Evolutionary conservation across 2,888 invertebrate genomes (phyloP).

Genomic region (Lydus trimaculatus): DNA sequence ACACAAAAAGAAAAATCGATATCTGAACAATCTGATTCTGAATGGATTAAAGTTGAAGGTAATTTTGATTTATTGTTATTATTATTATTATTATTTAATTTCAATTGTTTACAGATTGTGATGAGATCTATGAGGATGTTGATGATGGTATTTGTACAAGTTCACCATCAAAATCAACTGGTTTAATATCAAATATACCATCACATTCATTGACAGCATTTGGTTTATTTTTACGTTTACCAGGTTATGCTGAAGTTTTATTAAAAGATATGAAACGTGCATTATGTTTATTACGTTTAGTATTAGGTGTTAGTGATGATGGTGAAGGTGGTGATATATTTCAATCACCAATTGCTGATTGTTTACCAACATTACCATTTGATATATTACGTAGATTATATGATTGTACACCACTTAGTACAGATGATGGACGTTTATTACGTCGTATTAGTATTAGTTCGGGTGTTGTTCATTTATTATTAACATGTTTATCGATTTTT

Average conservation of each 20-base stretch:
- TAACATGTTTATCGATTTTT: conserved; percentile 88
- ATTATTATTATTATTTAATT: too few species aligned
- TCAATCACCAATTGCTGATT: conserved; percentile 71
- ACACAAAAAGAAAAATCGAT: conserved; percentile 67
- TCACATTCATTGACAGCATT: conserved; percentile 92
- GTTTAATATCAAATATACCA: conserved; percentile 73
- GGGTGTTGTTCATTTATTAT: conserved; percentile 84
- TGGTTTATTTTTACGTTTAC: conserved; percentile 85
- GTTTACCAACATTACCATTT: conserved; percentile 79
- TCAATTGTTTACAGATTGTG: conserved; percentile 59
- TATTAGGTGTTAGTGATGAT: conserved; percentile 90
- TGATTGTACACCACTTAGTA: conserved; percentile 76
- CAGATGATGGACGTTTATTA: conserved; percentile 78
- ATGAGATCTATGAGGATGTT: conserved; percentile 69
- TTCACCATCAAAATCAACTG: conserved; percentile 62
- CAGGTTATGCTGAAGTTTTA: conserved; percentile 90
- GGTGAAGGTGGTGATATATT: conserved; percentile 84
- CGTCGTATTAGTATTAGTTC: conserved; percentile 81
- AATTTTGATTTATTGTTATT: too few species aligned
- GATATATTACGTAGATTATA: conserved; percentile 78
- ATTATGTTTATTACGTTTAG: conserved; percentile 83
- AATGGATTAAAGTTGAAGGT: conserved; percentile 63
- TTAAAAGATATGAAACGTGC: conserved; percentile 85
- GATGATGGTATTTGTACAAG: conserved; percentile 65
- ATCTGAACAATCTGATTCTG: conserved; percentile 62